Base-by-base conservation (phyloP, 2,113 vertebrate genomes). In the Anthoscopus minutus region DNA sequence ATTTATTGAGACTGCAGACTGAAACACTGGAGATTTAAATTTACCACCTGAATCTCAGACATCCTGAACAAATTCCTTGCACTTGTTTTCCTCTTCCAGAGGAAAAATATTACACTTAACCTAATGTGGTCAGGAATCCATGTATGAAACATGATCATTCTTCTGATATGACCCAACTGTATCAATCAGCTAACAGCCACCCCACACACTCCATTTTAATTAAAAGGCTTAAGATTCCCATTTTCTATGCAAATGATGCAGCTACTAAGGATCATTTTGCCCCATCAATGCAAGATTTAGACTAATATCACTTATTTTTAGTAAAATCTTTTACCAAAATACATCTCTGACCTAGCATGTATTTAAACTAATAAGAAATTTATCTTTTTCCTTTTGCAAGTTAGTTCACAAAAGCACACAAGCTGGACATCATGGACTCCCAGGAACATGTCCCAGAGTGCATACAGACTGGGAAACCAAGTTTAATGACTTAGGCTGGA, bases 381-480 rank as follows among this genome's bases (percentile, higher is more conserved):
- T 48, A 54, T 95, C 94, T 92, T 94, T 94, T 93, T 93, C 95
- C 94, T 94, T 95, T 97, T 95, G 89, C 96, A 95, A 96, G 25
- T 91, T 35, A 71, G 44, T 71, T 96, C 89, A 89, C 69, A 88
- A 31, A 84, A 64, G 47, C 30, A 67, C 8, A 13, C 1, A n/a
- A 67, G 61, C 73, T 81, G 61, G 57, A 94, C 44, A 81, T 3
- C 14, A 21, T 35, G 56, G 60, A 83, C 70, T 90, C 76, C 67
- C 86, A 64, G 15, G 69, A 81, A 76, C 16, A 24, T 2, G 27
- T 51, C 62, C 44, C 48, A 81, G 56, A 57, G 16, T 16, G 40
- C 47, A 51, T 1, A 84, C 19, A 54, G 38, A 77, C 30, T 64
- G 35, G 23, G 37, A 93, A 81, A 86, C 47, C 17, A 40, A n/a